Conservation (phyloP, 2,888 invertebrate species). For the Teleogryllus oceanicus region DNA sequence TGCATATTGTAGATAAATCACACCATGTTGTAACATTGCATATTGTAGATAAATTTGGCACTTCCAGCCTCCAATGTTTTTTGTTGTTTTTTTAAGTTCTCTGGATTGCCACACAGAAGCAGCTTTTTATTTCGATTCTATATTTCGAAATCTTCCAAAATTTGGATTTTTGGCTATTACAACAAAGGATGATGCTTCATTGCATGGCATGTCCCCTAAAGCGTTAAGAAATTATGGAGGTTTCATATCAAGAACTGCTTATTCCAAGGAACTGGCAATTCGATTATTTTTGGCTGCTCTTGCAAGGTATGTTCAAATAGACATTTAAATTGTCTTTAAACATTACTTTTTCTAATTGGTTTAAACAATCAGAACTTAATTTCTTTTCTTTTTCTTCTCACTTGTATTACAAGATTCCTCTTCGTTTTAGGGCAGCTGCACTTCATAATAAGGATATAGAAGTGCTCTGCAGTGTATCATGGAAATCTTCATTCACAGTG, state of each 20-base stretch:
- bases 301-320: constrained; percentile 39
- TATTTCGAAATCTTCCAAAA: constrained; percentile 41
- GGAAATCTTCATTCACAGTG: constrained; percentile 41
- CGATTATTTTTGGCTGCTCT: constrained; percentile 41
- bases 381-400: too few relatives aligned
- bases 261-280: constrained; percentile 41
- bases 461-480: constrained; percentile 39
- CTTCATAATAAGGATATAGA: constrained; percentile 41
- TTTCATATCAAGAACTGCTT: constrained; percentile 41
- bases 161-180: constrained; percentile 41
- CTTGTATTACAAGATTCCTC: background rate
- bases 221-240: constrained; percentile 42
- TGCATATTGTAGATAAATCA: too few relatives aligned
- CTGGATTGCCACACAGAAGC: constrained; percentile 41
- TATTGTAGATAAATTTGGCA: too few relatives aligned
- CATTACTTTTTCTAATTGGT: background rate
- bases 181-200: constrained; percentile 42
- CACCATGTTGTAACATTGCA: too few relatives aligned
- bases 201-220: constrained; percentile 41
- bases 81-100: constrained; percentile 37
- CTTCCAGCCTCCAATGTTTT: too few relatives aligned
- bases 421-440: constrained; percentile 40
- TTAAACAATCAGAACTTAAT: too few relatives aligned
- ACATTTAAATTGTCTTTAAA: background rate
- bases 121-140: constrained; percentile 41